A percentile compares a stretch with the other conserved stretches of the same genome.
These are phyloP conservation scores for Furnarius figulus DNA, from an alignment of 2,113 vertebrate genomes.

Conservation along the genomic window DNA sequence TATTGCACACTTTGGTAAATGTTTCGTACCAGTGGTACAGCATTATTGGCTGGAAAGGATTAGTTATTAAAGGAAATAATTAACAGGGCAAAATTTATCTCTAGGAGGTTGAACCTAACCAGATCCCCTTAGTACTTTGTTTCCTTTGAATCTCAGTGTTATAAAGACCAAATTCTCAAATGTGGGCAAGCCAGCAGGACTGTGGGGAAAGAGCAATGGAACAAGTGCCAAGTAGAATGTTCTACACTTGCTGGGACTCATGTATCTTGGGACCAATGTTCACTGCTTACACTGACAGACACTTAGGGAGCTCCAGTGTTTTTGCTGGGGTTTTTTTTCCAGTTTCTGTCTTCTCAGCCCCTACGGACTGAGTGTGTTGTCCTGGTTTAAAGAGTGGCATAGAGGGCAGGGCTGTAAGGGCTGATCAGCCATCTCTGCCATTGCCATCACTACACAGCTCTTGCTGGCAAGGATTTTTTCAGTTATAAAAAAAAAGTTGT, in stretches of 20 bases:
- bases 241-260: rapidly evolving
- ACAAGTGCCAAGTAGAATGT: neutral
- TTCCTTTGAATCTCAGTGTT: neutral
- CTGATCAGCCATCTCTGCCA: neutral
- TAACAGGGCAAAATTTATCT: neutral
- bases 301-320: neutral
- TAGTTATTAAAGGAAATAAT: neutral
- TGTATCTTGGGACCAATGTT: neutral
- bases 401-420: rapidly evolving
- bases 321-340: neutral
- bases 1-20: rapidly evolving
- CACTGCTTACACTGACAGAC: neutral
- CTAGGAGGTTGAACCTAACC: neutral
- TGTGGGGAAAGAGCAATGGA: neutral
- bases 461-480: neutral
- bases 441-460: neutral
- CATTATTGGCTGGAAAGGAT: neutral
- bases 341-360: neutral
- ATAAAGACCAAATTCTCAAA: neutral
- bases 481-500: neutral
- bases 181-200: neutral
- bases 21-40: neutral
- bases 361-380: rapidly evolving
- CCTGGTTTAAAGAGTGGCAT: neutral
- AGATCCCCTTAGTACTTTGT: neutral